phyloP scores from a whole-genome alignment of 1,140 invertebrate genomes.

The Holotrichia oblita region DNA sequence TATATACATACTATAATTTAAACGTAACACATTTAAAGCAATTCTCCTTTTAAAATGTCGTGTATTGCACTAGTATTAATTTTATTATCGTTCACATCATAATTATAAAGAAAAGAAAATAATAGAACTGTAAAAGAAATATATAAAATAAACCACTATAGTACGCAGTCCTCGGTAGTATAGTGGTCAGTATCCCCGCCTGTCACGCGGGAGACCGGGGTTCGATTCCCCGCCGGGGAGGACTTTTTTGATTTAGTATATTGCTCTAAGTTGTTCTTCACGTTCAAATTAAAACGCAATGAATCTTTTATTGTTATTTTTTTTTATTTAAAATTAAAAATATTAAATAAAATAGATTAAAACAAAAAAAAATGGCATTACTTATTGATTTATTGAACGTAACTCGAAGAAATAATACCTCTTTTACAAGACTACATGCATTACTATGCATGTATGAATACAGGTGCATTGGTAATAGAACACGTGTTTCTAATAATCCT shows the following conservation, averaged over 20 bases:
- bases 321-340: too few relatives aligned
- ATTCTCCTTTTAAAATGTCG: too few relatives aligned
- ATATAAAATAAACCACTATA: too few relatives aligned
- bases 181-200: conserved; percentile 46
- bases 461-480: background rate
- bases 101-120: too few relatives aligned
- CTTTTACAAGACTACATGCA: too few relatives aligned
- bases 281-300: background rate
- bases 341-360: background rate
- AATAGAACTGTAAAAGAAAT: too few relatives aligned
- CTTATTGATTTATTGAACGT: background rate
- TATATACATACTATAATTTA: too few relatives aligned
- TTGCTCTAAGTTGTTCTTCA: background rate
- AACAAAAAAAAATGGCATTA: background rate
- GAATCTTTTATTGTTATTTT: too few relatives aligned
- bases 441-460: background rate
- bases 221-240: conserved; percentile 45
- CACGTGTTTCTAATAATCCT: conserved; percentile 33
- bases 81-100: too few relatives aligned
- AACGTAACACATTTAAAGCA: too few relatives aligned
- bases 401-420: too few relatives aligned
- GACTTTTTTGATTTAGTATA: conserved; percentile 22
- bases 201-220: conserved; percentile 46
- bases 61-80: too few relatives aligned
- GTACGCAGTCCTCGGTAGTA: conserved; percentile 42